Evolutionary conservation across 1,140 invertebrate genomes (phyloP), one percentile per base, ranked within the genome.

Genomic region (Mya arenaria): DNA sequence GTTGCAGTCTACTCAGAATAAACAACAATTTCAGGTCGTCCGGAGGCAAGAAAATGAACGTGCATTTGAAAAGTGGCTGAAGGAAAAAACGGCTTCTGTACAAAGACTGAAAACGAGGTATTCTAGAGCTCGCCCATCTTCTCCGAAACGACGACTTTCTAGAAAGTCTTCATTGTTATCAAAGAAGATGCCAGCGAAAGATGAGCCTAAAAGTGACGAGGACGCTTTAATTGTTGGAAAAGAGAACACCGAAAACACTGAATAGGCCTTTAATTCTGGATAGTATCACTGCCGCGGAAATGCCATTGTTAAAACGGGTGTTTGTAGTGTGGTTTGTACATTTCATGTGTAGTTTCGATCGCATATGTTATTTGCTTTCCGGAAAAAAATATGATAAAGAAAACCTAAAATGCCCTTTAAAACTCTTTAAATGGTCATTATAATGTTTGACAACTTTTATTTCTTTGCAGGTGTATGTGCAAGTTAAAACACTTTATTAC

Each of bases 11-110:
- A 23, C 5, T 15, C 1, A 60, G 28, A 74, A 28, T 28, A 74
- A 62, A 62, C 37, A 62, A 30, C 55, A 74, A 25, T 41, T 60
- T 25, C 55, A 62, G 41, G 37, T 41, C 39, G 62, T 62, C 55
- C 58, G 23, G 32, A 58, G 58, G 44, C 72, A 58, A 23, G 72
- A 74, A 62, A 37, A 55, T 15, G 30, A 74, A 41, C 34, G 72
- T 13, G 72, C 72, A 41, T 74, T 74, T 74, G 72, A 74, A 32
- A 23, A 2, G 32, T 74, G 72, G 72, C 25, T 74, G 28, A 39
- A 41, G 13, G 58, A 74, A 28, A 74, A 74, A 36, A 28, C 32
- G 41, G 58, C 34, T 13, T 41, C 34, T 10, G 41, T 62, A 19
- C 19, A 58, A 34, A 10, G 6, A 1, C 0, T 55, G 17, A 10